Conservation (phyloP, 35 echinoderm and acorn worm genomes). For the Apostichopus californicus region DNA sequence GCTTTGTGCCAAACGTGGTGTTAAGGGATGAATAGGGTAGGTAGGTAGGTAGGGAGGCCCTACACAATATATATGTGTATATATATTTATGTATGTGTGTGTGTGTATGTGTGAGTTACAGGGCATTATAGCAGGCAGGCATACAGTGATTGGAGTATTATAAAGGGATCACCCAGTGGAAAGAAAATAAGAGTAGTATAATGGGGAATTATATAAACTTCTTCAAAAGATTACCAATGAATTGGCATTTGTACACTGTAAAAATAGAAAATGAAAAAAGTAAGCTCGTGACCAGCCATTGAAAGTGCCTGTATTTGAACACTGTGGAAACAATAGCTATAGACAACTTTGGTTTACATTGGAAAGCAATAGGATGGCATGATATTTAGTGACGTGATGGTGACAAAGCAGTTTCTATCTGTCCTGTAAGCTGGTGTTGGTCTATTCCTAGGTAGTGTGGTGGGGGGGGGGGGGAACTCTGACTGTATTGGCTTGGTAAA, state of each 20-base stretch:
- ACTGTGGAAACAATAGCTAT: background rate
- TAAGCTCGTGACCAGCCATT: background rate
- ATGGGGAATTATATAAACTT: background rate
- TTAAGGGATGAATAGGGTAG: background rate
- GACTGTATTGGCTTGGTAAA: too few species aligned
- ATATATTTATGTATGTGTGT: too few species aligned
- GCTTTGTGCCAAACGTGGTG: background rate
- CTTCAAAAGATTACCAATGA: background rate
- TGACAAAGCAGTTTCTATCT: background rate
- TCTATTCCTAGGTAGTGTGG: too few species aligned
- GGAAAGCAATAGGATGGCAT: background rate
- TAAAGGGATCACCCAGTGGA: background rate
- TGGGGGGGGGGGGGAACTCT: too few species aligned
- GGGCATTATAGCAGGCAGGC: background rate
- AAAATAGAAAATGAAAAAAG: too few species aligned
- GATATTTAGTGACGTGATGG: background rate
- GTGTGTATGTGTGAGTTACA: too few species aligned
- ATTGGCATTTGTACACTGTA: too few species aligned
- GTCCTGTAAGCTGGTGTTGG: too few species aligned
- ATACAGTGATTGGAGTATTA: background rate
- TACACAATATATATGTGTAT: background rate
- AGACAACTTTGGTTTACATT: background rate
- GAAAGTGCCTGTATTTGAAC: background rate
- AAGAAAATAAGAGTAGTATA: background rate
- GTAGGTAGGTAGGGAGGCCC: background rate